phyloP scores from a whole-genome alignment of 2,888 invertebrate species.

The Arge pagana region DNA sequence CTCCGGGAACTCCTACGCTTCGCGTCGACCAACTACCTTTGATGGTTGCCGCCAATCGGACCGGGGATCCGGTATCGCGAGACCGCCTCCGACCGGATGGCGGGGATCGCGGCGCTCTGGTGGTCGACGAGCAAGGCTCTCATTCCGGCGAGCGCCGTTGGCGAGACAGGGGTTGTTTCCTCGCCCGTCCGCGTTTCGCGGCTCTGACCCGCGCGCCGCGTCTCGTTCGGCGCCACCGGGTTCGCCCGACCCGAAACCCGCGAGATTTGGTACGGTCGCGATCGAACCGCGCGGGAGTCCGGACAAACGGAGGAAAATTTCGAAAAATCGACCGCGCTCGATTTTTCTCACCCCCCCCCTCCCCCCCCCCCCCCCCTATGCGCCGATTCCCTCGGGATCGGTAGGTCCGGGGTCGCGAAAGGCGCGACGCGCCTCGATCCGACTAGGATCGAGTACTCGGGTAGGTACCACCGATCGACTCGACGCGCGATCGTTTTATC shows the following conservation, averaged over 20 bases:
- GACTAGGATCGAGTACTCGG: too few species aligned
- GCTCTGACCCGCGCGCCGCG: too few species aligned
- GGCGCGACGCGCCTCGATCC: too few species aligned
- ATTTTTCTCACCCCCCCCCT: not conserved
- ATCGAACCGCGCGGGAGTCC: too few species aligned
- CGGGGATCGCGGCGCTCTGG: conserved; percentile 50
- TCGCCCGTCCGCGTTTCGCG: not conserved
- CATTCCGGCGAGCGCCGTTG: conserved; percentile 50
- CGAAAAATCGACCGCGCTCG: not conserved
- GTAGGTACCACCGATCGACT: too few species aligned
- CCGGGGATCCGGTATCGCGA: conserved; percentile 23
- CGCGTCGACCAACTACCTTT: conserved; percentile 33
- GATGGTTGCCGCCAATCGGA: conserved; percentile 29
- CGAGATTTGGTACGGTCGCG: not conserved
- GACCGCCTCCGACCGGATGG: conserved; percentile 33
- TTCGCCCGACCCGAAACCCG: not conserved
- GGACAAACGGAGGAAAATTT: too few species aligned
- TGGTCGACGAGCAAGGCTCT: conserved; percentile 42
- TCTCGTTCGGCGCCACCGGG: too few species aligned
- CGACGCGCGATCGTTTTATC: too few species aligned
- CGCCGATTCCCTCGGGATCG: too few species aligned
- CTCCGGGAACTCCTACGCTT: conserved; percentile 30
- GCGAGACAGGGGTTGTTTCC: conserved; percentile 26
- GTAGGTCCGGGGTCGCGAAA: too few species aligned
- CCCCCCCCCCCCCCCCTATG: too few species aligned